Evolutionary conservation across 2,888 invertebrate genomes (phyloP), one percentile per base, ranked within the genome.

Genomic region (Drosophila barbarae): DNA sequence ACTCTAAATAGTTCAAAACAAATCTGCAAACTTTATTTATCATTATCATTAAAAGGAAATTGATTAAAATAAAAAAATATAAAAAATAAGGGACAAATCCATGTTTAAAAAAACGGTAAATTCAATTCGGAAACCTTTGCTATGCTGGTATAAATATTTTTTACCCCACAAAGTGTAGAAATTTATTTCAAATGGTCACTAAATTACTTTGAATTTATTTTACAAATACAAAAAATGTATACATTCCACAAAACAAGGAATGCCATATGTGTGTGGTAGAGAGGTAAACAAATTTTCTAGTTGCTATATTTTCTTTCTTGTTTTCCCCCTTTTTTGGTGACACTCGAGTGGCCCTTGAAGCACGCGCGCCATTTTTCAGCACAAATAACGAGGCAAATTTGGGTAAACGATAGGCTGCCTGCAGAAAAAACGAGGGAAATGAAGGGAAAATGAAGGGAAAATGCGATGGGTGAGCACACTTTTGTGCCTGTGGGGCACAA

Each of bases 301-400:
- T 61, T 72, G 54, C 30, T 51, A 42, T 50, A 68, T 74, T 61
- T 56, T 64, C 51, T 57, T 58, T 8, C 42, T 56, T 41, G 10
- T 38, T 44, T 30, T 13, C 21, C 1, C 13, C 21, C 39, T 7
- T 13, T 18, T 44, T 34, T 56, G 71, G 60, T 64, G 72, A 60
- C 65, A 63, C 65, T 74, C 61, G 64, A 75, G 73, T 75, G 76
- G 60, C 76, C 65, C 75, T 75, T 70, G 73, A 59, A 60, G 78
- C 75, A 75, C 73, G 76, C 70, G 70, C 76, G 39, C 50, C 73
- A 75, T 77, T 77, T 72, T 75, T 72, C 64, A 72, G 55, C 58
- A 42, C 63, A 76, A 76, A 74, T 74, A 74, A 76, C 77, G 74
- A 76, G 74, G 63, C 74, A 56, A 74, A 76, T 74, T 76, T 67